Conservation (phyloP, 2,888 invertebrate genomes). For the Brachypalpus laphriformis region DNA sequence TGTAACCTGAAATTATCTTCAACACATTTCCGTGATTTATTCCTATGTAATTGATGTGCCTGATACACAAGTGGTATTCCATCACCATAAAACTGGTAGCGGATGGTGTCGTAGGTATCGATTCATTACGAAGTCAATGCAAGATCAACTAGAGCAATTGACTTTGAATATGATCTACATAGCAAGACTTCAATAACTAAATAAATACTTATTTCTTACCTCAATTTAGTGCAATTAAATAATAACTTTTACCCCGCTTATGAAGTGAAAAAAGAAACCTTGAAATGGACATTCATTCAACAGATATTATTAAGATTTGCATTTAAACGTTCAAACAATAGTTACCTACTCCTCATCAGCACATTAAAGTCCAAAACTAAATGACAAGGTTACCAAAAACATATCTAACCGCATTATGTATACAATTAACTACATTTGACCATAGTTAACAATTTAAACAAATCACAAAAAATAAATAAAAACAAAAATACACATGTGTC, state of each 20-base stretch:
- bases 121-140: too few species aligned
- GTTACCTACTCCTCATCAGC: background rate
- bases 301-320: background rate
- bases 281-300: background rate
- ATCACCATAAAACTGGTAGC: too few species aligned
- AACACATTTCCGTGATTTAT: too few species aligned
- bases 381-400: constrained; percentile 45
- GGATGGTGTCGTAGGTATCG: too few species aligned
- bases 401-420: constrained; percentile 29
- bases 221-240: background rate
- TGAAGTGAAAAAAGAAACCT: background rate
- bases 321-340: background rate
- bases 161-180: too few species aligned
- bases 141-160: too few species aligned
- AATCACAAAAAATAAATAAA: constrained; percentile 1
- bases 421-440: constrained; percentile 24
- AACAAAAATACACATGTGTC: constrained; percentile 20
- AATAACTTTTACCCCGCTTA: background rate
- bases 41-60: too few species aligned
- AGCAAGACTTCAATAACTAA: too few species aligned
- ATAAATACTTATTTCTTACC: background rate
- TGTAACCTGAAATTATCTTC: too few species aligned
- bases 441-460: constrained; percentile 43
- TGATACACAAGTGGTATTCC: too few species aligned
- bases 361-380: constrained; percentile 8